Conservation (phyloP, 2,888 invertebrate species). For the Blastobasis adustella region DNA sequence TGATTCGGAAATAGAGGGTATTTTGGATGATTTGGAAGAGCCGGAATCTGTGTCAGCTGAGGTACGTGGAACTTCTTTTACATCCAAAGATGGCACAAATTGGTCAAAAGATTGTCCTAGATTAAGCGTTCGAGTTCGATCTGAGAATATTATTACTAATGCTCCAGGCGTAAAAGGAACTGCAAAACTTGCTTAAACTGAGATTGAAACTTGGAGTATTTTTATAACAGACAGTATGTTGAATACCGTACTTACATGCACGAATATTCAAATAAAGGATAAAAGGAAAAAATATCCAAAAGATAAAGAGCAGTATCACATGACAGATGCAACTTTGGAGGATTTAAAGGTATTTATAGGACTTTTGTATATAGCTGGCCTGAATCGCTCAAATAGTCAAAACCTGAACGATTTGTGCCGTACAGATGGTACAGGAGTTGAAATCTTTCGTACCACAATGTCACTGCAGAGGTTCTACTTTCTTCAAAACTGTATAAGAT, state of each 20-base stretch:
- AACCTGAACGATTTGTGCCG: slow-evolving; percentile 17
- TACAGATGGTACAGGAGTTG: slow-evolving; percentile 20
- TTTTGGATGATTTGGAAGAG: no score
- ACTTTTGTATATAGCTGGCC: slow-evolving; percentile 15
- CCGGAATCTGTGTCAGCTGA: no score
- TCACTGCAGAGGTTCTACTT: slow-evolving; percentile 16
- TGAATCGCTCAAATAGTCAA: slow-evolving; percentile 9
- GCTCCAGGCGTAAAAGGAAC: neutral
- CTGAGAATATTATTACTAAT: slow-evolving; percentile 2
- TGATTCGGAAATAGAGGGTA: no score
- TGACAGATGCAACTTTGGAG: slow-evolving; percentile 8
- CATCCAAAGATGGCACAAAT: neutral
- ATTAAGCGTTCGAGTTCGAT: slow-evolving; percentile 3
- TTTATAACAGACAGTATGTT: slow-evolving; percentile 11
- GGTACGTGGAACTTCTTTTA: neutral
- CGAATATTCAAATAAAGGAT: slow-evolving; percentile 2
- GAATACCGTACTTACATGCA: slow-evolving; percentile 3
- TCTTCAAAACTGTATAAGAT: slow-evolving; percentile 15
- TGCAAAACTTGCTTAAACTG: neutral
- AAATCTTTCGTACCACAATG: slow-evolving; percentile 20
- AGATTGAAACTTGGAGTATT: slow-evolving; percentile 9
- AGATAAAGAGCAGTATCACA: neutral
- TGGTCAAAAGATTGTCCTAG: slow-evolving; percentile 3
- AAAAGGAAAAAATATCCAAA: neutral
- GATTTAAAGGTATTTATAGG: slow-evolving; percentile 19